Evolutionary conservation across 2,113 vertebrate genomes (phyloP), one percentile per base, ranked within the genome.

Genomic region (chimpanzee (Pan troglodytes)): DNA sequence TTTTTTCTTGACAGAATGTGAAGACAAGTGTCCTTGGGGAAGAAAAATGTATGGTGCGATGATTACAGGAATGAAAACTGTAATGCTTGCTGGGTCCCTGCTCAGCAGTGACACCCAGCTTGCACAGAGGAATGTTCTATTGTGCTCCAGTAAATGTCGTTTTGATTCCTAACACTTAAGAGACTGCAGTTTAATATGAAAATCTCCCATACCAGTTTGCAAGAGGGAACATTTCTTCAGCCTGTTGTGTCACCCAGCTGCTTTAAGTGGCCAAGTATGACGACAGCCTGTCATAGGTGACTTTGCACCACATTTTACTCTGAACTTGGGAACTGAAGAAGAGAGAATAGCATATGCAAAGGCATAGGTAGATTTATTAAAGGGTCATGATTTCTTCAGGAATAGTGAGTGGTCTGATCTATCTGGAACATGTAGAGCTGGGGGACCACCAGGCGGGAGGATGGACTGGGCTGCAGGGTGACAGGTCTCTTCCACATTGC

Each of bases 401-500:
- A 89, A 10, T 6, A 50, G 12, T 48, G 25, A 40, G 1, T 52
- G 5, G 12, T 61, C 87, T 57, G 48, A 16, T 48, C 8, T 30
- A 0, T 10, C 8, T 90, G 43, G n/a, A 55, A 10, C 1, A 4
- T 23, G 22, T 3, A n/a, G 38, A 27, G 50, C 11, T 32, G 23
- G 17, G 68, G 40, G 78, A 27, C 3, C 22, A 0, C 2, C 7
- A 35, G 27, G 11, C 4, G 0, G 10, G 11, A 61, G 18, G n/a
- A 1, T 17, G 79, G 14, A n/a, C 50, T 16, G 22, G 59, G 35
- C n/a, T 40, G 0, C 30, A 0, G n/a, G 6, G 0, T 81, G 35
- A 87, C 17, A 1, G 27, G 13, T 48, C 32, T 84, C 40, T n/a
- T 40, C 50, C 70, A 17, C 12, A 1, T 5, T 9, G 20, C 9